phyloP scores from a whole-genome alignment of 1,140 invertebrate genomes.

The Copidosoma floridanum region DNA sequence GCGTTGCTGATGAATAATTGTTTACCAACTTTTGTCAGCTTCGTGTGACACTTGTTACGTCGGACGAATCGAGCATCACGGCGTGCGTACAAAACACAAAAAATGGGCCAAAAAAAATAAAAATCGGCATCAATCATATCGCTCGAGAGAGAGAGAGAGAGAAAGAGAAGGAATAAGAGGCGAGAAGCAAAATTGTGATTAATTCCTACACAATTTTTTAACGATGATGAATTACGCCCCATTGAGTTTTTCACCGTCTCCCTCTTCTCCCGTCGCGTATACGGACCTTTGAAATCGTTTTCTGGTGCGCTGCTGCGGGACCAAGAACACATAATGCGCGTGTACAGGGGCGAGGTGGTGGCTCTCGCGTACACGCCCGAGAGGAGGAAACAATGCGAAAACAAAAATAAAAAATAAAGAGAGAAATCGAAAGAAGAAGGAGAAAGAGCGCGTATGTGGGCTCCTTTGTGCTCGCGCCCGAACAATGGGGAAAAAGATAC shows the following conservation, averaged over 20 bases:
- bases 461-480: constrained; percentile 18
- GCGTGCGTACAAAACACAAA: too few relatives aligned
- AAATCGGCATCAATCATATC: background rate
- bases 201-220: constrained; percentile 25
- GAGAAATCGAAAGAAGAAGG: constrained; percentile 32
- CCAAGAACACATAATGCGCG: background rate
- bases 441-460: constrained; percentile 14
- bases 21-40: too few relatives aligned
- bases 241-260: constrained; percentile 9
- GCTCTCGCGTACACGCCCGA: background rate
- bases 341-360: too few relatives aligned
- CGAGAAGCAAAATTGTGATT: constrained; percentile 6
- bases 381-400: constrained; percentile 3
- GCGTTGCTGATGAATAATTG: too few relatives aligned
- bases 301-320: background rate
- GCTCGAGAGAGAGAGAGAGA: background rate
- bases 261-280: background rate
- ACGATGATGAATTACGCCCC: constrained; percentile 18
- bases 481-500: constrained; percentile 28
- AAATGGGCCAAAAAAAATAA: constrained; percentile 17
- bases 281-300: constrained; percentile 9
- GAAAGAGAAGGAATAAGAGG: background rate
- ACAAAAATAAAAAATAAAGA: constrained; percentile 30
- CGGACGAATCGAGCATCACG: too few relatives aligned
- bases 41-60: too few relatives aligned